Evolutionary conservation across 2,888 invertebrate genomes (phyloP), one percentile per base, ranked within the genome.

Genomic region (Pristionchus exspectatus): DNA sequence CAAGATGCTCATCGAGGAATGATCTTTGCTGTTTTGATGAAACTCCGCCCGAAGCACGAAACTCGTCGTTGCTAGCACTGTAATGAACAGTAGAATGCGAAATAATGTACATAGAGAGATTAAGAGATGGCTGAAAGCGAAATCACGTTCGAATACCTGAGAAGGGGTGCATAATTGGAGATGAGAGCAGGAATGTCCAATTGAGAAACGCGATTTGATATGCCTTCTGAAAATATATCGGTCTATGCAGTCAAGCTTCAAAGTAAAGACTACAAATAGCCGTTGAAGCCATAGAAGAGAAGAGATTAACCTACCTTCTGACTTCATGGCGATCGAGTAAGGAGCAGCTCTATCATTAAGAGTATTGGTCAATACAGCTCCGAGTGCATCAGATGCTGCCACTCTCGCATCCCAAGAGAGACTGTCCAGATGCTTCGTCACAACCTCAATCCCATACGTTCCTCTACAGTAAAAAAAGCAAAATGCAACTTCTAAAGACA

Each of bases 351-450:
- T 18, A 10, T 56, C 56, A 27, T 74, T 24, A n/a, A 88, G 90
- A 33, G 85, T 90, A n/a, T 69, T 38, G 89, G 59, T n/a, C 50
- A 94, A 90, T n/a, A 93, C 90, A 18, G 90, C 89, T 27, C 90
- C 91, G 18, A 95, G 89, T 12, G 94, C 93, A 54, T 92, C 91
- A 24, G 94, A 93, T 12, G 94, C 92, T 9, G 94, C 92, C 4
- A 93, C 91, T 33, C 94, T 88, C 1, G 93, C 91, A 30, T 94
- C 94, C 94, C 94, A 94, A 18, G 90, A 90, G 56, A 89, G 89
- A 30, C 92, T 92, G 16, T 89, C 88, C 38, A 92, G 87, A 88
- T 93, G 91, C 77, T 91, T 91, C 74, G 90, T 89, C 7, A 93
- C 59, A 14, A 92, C 90, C 93, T 93, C 69, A 74, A 90, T 77